These are phyloP conservation scores for Hydropsyche tenuis DNA, from an alignment of 1,140 invertebrate genomes.

Conservation along the genomic window DNA sequence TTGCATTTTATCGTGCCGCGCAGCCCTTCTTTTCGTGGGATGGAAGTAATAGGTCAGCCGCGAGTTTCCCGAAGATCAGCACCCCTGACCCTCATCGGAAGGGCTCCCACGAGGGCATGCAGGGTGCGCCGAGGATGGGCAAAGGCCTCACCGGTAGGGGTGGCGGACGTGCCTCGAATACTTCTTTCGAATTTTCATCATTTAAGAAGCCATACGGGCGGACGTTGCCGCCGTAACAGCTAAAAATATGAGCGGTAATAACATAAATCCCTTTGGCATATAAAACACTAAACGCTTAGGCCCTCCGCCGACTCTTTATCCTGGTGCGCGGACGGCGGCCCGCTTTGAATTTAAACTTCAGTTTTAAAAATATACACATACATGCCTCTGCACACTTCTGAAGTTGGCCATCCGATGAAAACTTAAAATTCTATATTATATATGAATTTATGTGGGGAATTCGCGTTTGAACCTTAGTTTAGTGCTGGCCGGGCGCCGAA, in stretches of 20 bases:
- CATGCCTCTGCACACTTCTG: slow-evolving; percentile 20
- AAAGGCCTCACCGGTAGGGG: slow-evolving; percentile 49
- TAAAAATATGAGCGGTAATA: slow-evolving; percentile 65
- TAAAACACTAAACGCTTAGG: slow-evolving; percentile 63
- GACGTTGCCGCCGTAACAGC: slow-evolving; percentile 46
- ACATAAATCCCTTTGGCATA: slow-evolving; percentile 65
- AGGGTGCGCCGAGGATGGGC: slow-evolving; percentile 40
- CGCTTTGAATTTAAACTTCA: slow-evolving; percentile 45
- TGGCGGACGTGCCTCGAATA: slow-evolving; percentile 61
- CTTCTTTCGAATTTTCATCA: slow-evolving; percentile 60
- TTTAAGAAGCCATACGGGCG: slow-evolving; percentile 52
- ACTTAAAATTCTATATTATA: slow-evolving; percentile 1
- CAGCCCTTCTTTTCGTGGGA: not conserved
- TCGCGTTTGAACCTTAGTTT: too few species aligned
- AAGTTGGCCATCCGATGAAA: slow-evolving; percentile 21
- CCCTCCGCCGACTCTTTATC: slow-evolving; percentile 34
- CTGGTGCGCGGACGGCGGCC: not conserved
- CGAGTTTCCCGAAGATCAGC: slow-evolving; percentile 42
- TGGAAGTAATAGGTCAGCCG: slow-evolving; percentile 32
- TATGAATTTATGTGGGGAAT: not conserved
- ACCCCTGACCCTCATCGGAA: slow-evolving; percentile 41
- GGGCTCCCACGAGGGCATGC: slow-evolving; percentile 13
- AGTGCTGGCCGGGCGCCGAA: too few species aligned
- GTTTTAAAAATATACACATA: slow-evolving; percentile 43
- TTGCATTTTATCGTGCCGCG: too few species aligned